Percentiles rank a stretch among this genome's conserved stretches.
Conservation (phyloP, 2,797 vertebrate species). For the Helarctos malayanus region DNA sequence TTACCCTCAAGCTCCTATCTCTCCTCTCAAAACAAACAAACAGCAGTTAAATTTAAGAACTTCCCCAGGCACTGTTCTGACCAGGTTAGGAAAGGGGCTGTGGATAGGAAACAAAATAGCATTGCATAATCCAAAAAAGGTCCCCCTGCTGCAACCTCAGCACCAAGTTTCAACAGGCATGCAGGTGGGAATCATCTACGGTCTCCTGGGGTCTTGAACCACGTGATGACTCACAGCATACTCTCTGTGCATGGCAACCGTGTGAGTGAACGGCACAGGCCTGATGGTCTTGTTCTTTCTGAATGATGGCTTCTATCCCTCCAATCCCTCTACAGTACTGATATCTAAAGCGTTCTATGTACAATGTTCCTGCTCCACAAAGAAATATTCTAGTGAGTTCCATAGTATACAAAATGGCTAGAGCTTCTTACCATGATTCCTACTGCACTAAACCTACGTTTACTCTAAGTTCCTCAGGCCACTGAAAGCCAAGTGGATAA, state of each 20-base stretch:
- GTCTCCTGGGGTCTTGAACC: neutral
- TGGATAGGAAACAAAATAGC: neutral
- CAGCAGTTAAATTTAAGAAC: neutral
- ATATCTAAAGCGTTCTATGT: neutral
- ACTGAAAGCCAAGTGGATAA: neutral
- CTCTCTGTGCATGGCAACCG: neutral
- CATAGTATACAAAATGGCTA: neutral
- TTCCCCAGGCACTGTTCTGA: neutral
- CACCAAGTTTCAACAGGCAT: neutral
- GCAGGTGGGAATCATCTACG: neutral
- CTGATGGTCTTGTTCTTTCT: neutral
- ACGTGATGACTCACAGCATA: neutral
- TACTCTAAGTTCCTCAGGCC: slow-evolving; percentile 9
- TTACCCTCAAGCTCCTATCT: neutral
- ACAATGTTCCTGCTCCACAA: neutral
- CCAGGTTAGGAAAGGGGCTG: neutral
- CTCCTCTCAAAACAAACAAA: neutral
- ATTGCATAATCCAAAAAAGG: neutral
- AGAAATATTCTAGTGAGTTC: slow-evolving; percentile 20
- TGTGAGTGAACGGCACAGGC: neutral
- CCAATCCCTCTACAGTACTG: neutral
- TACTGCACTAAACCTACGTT: neutral
- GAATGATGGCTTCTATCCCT: neutral
- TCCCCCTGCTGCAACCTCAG: neutral
- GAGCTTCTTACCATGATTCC: neutral